A percentile compares a stretch with the other conserved stretches of the same genome.
Evolutionary conservation across 2,888 invertebrate genomes (phyloP).

Genomic region (Empis stercorea): DNA sequence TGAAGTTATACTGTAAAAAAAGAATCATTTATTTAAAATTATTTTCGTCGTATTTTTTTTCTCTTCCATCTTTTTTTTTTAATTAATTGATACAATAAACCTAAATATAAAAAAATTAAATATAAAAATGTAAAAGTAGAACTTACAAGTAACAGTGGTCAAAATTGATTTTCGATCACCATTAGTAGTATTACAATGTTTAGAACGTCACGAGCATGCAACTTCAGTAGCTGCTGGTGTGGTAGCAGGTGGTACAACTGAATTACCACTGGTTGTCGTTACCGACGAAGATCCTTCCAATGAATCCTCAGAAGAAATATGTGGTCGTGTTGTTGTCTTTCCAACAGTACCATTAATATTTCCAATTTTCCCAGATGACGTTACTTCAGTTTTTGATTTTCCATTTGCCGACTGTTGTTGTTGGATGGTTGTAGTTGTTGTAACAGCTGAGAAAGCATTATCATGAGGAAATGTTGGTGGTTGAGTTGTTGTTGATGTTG

Average conservation of each 20-base stretch:
- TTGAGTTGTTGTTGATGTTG: constrained; percentile 21
- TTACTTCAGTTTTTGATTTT: neutral
- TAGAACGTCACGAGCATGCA: constrained; percentile 33
- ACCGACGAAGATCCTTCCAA: neutral
- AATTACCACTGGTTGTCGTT: constrained; percentile 1
- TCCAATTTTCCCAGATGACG: neutral
- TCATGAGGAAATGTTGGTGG: constrained; percentile 8
- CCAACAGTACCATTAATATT: neutral
- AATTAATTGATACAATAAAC: too few relatives aligned
- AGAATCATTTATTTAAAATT: too few relatives aligned
- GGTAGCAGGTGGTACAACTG: constrained; percentile 7
- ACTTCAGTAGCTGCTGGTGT: constrained; percentile 27
- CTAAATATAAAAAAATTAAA: too few relatives aligned
- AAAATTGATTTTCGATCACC: neutral
- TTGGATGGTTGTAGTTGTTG: constrained; percentile 6
- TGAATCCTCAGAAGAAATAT: neutral
- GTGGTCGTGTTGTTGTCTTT: neutral
- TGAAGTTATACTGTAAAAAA: too few relatives aligned
- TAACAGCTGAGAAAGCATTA: constrained; percentile 4
- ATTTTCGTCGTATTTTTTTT: too few relatives aligned
- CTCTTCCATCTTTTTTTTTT: too few relatives aligned
- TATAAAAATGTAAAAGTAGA: too few relatives aligned
- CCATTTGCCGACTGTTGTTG: neutral
- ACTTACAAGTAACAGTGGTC: neutral
- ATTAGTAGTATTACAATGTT: neutral